These are phyloP conservation scores for Sardina pilchardus DNA, from an alignment of 2,113 vertebrate species.

Conservation along the genomic window DNA sequence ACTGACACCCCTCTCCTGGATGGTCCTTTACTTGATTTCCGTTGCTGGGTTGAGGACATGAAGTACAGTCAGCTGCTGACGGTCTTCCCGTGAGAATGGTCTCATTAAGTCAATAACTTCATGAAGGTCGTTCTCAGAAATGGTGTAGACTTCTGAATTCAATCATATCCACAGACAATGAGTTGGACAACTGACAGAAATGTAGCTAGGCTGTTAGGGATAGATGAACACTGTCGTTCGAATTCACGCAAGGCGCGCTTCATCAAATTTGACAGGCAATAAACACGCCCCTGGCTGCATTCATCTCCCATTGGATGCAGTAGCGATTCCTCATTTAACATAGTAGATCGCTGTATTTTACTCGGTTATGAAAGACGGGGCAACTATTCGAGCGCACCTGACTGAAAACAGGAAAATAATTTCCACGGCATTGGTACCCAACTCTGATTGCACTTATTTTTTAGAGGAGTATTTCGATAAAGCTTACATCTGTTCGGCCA, in stretches of 20 bases:
- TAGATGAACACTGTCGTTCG: neutral
- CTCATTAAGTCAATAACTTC: neutral
- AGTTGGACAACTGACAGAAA: neutral
- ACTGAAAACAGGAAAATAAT: neutral
- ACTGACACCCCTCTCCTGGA: neutral
- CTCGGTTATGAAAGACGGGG: neutral
- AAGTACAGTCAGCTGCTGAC: neutral
- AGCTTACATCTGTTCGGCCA: neutral
- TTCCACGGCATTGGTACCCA: neutral
- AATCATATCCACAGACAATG: neutral
- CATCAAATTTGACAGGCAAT: constrained; percentile 9
- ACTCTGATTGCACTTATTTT: neutral
- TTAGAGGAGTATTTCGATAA: neutral
- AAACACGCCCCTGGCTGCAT: constrained; percentile 13
- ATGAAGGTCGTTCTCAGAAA: neutral
- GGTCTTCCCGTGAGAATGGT: neutral
- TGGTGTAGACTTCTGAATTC: neutral
- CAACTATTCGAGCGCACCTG: neutral
- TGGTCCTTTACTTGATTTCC: neutral
- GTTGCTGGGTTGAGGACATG: neutral
- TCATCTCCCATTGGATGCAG: constrained; percentile 3
- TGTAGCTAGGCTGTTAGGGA: neutral
- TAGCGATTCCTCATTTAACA: neutral
- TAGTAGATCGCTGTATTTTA: neutral
- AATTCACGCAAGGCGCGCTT: neutral